Base-by-base conservation (phyloP, 2,888 invertebrate genomes). In the Andrena trimmerana region DNA sequence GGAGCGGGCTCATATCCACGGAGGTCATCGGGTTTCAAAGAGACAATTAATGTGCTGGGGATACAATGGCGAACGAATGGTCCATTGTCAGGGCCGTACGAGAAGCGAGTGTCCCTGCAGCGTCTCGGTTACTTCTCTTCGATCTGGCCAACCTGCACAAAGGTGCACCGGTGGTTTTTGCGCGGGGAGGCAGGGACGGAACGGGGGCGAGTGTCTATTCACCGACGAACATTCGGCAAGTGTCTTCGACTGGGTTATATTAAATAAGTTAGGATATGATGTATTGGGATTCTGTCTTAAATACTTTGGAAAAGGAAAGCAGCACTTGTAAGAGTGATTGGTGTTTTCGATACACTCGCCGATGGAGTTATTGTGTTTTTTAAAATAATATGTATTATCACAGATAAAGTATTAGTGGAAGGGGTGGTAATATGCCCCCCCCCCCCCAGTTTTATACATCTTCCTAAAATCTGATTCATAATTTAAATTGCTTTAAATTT, bases 21-120 rank as follows among this genome's bases (percentile, higher is more conserved):
- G 91, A 91, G 92, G 92, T 93, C 91, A 92, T 92, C 90, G 88
- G 87, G 89, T 89, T 88, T 92, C 91, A 92, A 92, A 92, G 92
- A 91, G 91, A 92, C 93, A 92, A 92, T 92, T 92, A 92, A 92
- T 92, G 92, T 90, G 91, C 90, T 89, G 89, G 88, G 88, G 88
- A 86, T 90, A 92, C 91, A 92, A 92, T 92, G 90, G 89, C 87
- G 89, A 83, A 88, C 89, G 90, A 91, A 92, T 90, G 87, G 87
- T 76, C 92, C 88, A 92, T 92, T 91, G 92, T 92, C 92, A 89
- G 90, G 86, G 85, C 73, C 69, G 86, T 85, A 83, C 88, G 88
- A 89, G 89, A 85, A 86, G 85, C 88, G 88, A 91, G 90, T 92
- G 92, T 92, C 92, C 91, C 92, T 90, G 89, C 90, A 88, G 91